Conservation (phyloP, 2,888 invertebrate species). For the Dolomedes plantarius region DNA sequence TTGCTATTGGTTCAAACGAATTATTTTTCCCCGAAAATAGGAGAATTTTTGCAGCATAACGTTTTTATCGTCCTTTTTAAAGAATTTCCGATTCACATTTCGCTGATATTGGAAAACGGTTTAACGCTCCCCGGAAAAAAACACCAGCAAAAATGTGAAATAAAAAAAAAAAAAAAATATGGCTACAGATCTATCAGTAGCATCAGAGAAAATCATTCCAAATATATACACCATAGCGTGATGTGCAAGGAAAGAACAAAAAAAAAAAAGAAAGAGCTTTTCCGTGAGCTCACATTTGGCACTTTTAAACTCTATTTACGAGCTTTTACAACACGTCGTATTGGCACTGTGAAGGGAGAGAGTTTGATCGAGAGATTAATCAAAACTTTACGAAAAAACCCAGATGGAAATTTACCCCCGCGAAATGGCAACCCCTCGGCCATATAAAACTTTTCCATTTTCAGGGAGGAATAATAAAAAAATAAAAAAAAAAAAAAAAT, state of each 20-base stretch:
- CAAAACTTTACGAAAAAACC: conserved; percentile 56
- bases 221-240: conserved; percentile 29
- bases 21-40: too few species aligned
- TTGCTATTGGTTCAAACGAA: too few species aligned
- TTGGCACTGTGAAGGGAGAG: neutral
- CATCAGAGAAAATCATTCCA: neutral
- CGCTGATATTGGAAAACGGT: neutral
- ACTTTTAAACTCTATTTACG: conserved; percentile 69
- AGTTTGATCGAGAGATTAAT: conserved; percentile 54
- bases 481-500: too few species aligned
- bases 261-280: too few species aligned
- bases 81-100: too few species aligned
- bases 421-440: neutral
- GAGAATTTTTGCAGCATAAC: too few species aligned
- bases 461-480: neutral
- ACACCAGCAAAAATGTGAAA: neutral
- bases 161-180: neutral
- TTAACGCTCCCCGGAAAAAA: neutral
- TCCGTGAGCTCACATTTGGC: conserved; percentile 51
- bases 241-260: too few species aligned
- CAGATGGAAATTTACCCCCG: conserved; percentile 65
- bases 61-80: too few species aligned
- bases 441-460: conserved; percentile 30
- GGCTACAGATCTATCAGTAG: neutral
- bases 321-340: conserved; percentile 42